These are phyloP conservation scores for Falco peregrinus DNA, from an alignment of 2,797 vertebrate genomes.

Conservation along the genomic window DNA sequence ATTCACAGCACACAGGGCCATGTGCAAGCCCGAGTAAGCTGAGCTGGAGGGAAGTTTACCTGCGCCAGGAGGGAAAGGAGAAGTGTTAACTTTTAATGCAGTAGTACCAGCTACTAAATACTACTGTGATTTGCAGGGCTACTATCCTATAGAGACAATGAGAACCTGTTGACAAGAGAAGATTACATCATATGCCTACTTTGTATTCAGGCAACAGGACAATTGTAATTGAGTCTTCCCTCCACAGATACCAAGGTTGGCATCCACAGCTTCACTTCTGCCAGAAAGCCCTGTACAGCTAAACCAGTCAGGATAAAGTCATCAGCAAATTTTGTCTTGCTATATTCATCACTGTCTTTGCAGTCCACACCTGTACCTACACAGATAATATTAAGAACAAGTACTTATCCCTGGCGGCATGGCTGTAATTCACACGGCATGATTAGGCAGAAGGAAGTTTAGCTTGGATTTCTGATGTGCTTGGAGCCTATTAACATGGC, in stretches of 20 bases:
- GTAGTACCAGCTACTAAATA: not conserved
- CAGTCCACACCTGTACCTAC: not conserved
- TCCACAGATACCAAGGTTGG: not conserved
- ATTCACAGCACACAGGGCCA: conserved; percentile 93
- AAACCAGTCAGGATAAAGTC: not conserved
- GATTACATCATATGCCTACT: not conserved
- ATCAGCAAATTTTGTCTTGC: not conserved
- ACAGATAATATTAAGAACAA: not conserved
- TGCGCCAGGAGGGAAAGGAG: conserved; percentile 51
- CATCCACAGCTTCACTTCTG: not conserved
- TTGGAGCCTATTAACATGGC: not conserved
- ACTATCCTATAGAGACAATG: not conserved
- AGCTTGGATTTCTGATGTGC: not conserved
- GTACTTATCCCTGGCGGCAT: not conserved
- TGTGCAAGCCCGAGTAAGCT: conserved; percentile 86
- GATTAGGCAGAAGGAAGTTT: not conserved
- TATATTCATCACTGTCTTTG: not conserved
- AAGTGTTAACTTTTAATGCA: not conserved
- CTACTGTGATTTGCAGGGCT: not conserved
- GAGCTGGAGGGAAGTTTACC: conserved; percentile 91
- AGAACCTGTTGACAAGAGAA: not conserved
- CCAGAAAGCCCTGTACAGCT: not conserved
- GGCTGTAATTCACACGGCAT: not conserved
- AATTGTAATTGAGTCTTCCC: fast-evolving
- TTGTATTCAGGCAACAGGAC: not conserved